Evolutionary conservation across 2,113 vertebrate genomes (phyloP).

Genomic region (Zosterops hypoxanthus): DNA sequence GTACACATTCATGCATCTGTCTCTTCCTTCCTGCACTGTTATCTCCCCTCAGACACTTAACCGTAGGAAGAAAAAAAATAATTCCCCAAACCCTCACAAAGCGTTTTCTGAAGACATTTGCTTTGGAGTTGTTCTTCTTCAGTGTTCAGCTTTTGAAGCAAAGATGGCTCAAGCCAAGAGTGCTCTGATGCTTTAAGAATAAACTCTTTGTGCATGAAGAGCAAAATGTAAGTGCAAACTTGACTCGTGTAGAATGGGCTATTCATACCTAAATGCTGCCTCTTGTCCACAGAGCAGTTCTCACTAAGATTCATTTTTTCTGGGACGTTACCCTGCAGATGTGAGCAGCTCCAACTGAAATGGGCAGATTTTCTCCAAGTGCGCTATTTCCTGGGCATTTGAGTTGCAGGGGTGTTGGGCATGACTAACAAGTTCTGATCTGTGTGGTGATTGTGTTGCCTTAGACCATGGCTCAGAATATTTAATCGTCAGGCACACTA

Average conservation of each 20-base stretch:
- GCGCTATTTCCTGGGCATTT: slow-evolving; percentile 49
- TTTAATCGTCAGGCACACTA: neutral
- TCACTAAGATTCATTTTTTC: slow-evolving; percentile 45
- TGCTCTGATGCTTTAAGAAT: slow-evolving; percentile 56
- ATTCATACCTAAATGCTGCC: slow-evolving; percentile 49
- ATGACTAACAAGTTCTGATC: slow-evolving; percentile 45
- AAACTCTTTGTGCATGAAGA: slow-evolving; percentile 54
- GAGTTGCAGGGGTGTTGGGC: slow-evolving; percentile 4
- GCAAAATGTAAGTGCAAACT: slow-evolving; percentile 55
- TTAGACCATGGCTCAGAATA: slow-evolving; percentile 41
- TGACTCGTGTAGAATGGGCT: slow-evolving; percentile 44
- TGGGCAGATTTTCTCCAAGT: slow-evolving; percentile 38
- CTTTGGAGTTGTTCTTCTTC: slow-evolving; percentile 40
- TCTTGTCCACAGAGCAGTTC: slow-evolving; percentile 36
- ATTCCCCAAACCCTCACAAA: slow-evolving; percentile 22
- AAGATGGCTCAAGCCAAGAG: slow-evolving; percentile 49
- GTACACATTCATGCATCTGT: neutral
- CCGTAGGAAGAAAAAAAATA: slow-evolving; percentile 11
- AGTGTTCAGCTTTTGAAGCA: slow-evolving; percentile 53
- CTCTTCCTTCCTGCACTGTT: slow-evolving; percentile 49
- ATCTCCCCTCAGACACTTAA: neutral
- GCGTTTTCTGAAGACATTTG: slow-evolving; percentile 42
- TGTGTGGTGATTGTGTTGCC: slow-evolving; percentile 46
- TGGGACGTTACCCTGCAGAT: slow-evolving; percentile 36
- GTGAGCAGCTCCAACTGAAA: slow-evolving; percentile 52